Evolutionary conservation across 2,113 vertebrate species (phyloP), one percentile per base, ranked within the genome.

Genomic region (Sylvicapra grimmia): DNA sequence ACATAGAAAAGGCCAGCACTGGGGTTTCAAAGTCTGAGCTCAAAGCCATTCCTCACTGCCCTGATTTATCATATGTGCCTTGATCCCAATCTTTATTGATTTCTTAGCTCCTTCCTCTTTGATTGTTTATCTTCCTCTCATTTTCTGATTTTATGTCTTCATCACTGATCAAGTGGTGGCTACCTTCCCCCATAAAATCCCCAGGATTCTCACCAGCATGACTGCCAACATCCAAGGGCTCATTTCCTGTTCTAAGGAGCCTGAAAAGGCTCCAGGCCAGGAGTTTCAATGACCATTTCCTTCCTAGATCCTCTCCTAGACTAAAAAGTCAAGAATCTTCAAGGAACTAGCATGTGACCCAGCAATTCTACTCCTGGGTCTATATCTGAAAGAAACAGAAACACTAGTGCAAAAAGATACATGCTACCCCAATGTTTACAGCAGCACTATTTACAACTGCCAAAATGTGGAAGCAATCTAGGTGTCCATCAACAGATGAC

Each of bases 251-350:
- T 53, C 56, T 51, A 16, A 86, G 12, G 25, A 25, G 51, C 36
- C 40, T 95, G 82, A 16, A 40, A n/a, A 86, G 63, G 31, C 16
- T 83, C 31, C 33, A 14, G 68, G 51, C 33, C 0, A 1, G 29
- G 18, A 33, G 10, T 40, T 40, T 80, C 51, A 15, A 6, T 14
- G 72, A 65, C 33, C 63, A 49, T 49, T 89, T 96, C 87, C 90
- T 92, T 82, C 51, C 63, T 59, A 89, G 72, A 77, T 25, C 49
- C 49, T 63, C 40, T 68, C 59, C 23, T 44, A 8, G 18, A 25
- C 51, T 83, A 65, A 87, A 94, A 87, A 94, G 85, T 87, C 56
- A 58, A 93, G 53, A 61, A 36, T 47, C 33, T 53, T 29, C 47
- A 25, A 51, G 25, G 53, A 85, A 56, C 21, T 56, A 10, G 13